Evolutionary conservation across 2,113 vertebrate genomes (phyloP).

Genomic region (Microcebus lehilahytsara): DNA sequence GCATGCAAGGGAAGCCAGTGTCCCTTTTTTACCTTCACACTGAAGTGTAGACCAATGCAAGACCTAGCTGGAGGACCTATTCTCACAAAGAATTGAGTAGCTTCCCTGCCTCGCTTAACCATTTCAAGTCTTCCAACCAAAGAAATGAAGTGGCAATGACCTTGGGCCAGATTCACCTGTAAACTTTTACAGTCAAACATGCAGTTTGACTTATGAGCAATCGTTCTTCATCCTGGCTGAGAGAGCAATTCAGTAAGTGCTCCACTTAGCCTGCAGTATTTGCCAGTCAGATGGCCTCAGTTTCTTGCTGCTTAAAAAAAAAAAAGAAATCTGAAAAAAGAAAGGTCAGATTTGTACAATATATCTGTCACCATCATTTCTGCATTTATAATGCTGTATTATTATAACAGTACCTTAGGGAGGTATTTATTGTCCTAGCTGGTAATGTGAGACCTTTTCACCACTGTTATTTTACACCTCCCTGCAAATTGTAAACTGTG

Average conservation of each 20-base stretch:
- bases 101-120: background rate
- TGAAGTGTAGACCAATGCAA: background rate
- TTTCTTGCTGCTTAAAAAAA: constrained; percentile 35
- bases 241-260: constrained; percentile 44
- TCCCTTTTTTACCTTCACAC: background rate
- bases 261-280: background rate
- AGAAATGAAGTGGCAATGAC: background rate
- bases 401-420: too few relatives aligned
- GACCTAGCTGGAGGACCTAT: background rate
- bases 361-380: background rate
- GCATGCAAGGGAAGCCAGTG: rapidly evolving
- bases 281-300: background rate
- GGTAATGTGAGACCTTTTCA: background rate
- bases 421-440: background rate
- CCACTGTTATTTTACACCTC: background rate
- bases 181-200: background rate
- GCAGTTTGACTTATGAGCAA: background rate
- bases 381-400: background rate
- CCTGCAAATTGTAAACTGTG: background rate
- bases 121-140: background rate
- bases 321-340: background rate
- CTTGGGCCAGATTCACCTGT: background rate
- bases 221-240: background rate
- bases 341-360: background rate
- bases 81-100: background rate